Percentiles rank a stretch among this genome's conserved stretches.
phyloP scores from a whole-genome alignment of 2,888 invertebrate species.

The Monoplex corrugatus region DNA sequence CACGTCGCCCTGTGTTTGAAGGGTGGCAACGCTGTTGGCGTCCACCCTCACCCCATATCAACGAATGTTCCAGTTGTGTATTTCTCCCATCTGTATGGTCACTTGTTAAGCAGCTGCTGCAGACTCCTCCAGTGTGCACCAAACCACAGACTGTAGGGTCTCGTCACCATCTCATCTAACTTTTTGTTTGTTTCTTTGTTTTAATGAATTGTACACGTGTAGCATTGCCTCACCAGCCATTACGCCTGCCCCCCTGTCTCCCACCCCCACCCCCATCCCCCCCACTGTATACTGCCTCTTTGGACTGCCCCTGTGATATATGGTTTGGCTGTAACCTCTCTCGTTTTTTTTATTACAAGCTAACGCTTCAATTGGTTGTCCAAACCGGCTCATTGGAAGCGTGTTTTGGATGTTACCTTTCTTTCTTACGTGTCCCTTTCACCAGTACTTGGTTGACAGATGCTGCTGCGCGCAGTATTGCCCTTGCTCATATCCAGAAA shows the following conservation, averaged over 20 bases:
- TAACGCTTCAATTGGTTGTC: background rate
- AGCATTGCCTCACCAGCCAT: background rate
- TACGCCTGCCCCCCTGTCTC: too few relatives aligned
- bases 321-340: background rate
- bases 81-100: background rate
- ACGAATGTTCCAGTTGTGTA: background rate
- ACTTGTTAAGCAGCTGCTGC: constrained; percentile 35
- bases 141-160: constrained; percentile 39
- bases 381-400: background rate
- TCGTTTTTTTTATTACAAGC: background rate
- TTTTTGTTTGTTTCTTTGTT: background rate
- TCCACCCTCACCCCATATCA: too few relatives aligned
- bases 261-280: background rate
- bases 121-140: constrained; percentile 12
- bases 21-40: too few relatives aligned
- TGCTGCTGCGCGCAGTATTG: constrained; percentile 38
- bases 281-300: background rate
- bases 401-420: background rate
- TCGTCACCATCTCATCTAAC: background rate
- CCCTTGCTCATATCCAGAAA: constrained; percentile 39
- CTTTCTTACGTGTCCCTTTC: background rate
- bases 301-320: constrained; percentile 31
- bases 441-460: constrained; percentile 44
- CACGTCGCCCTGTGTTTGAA: too few relatives aligned
- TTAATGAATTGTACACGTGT: background rate